A percentile compares a stretch with the other conserved stretches of the same genome.
Evolutionary conservation across 2,888 invertebrate species (phyloP).

Genomic region (Pemphredon lugubris): DNA sequence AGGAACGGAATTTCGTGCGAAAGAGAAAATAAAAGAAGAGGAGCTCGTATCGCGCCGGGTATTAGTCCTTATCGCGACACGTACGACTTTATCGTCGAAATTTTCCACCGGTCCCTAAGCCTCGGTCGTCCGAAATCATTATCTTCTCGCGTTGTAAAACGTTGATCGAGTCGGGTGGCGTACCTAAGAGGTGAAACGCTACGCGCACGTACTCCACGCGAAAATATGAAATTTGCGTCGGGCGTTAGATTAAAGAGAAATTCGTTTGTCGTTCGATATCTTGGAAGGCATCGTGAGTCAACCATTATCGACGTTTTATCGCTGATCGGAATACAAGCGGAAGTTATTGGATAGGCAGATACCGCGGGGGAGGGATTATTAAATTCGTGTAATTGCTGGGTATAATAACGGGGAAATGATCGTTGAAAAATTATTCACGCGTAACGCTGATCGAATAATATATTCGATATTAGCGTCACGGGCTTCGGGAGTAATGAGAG

Average conservation of each 20-base stretch:
- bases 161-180: neutral
- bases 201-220: neutral
- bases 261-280: slow-evolving; percentile 2
- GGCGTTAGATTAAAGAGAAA: neutral
- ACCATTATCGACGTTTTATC: neutral
- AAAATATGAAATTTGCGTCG: too few relatives aligned
- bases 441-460: too few relatives aligned
- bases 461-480: too few relatives aligned
- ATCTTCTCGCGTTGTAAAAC: slow-evolving; percentile 33
- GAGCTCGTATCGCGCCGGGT: slow-evolving; percentile 7
- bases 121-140: slow-evolving; percentile 41
- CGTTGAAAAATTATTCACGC: too few relatives aligned
- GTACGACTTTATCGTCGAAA: slow-evolving; percentile 65
- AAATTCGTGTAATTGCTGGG: too few relatives aligned
- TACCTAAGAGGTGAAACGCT: neutral
- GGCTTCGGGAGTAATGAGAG: neutral
- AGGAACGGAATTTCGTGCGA: slow-evolving; percentile 25
- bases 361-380: too few relatives aligned
- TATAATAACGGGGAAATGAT: too few relatives aligned
- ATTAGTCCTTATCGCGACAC: slow-evolving; percentile 52
- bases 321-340: neutral
- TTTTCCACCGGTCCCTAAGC: slow-evolving; percentile 63
- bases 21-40: slow-evolving; percentile 6
- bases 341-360: slow-evolving; percentile 4
- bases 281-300: neutral